Percentiles rank a stretch among this genome's conserved stretches.
phyloP scores from a whole-genome alignment of 2,113 vertebrate species.

The Malurus cyaneus region DNA sequence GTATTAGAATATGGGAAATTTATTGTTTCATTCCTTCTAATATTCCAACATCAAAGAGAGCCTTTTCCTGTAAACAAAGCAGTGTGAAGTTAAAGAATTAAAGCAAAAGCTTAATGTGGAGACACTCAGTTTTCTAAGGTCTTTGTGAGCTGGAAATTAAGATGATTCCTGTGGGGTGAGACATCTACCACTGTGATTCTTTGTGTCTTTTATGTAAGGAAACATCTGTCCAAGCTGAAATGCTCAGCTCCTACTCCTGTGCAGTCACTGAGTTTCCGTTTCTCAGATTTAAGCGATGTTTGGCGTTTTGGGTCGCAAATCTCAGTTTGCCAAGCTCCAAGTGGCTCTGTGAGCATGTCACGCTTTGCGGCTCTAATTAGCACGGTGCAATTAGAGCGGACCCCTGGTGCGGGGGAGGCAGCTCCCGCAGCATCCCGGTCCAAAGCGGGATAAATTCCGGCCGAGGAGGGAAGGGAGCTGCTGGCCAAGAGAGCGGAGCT shows the following conservation, averaged over 20 bases:
- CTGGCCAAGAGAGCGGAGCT: neutral
- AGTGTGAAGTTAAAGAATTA: conserved; percentile 4
- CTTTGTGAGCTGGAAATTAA: neutral
- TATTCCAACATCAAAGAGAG: conserved; percentile 41
- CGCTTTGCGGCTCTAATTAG: neutral
- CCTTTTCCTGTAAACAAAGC: conserved; percentile 19
- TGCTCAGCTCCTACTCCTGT: neutral
- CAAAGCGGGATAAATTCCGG: neutral
- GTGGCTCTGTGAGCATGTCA: neutral
- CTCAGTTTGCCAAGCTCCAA: neutral
- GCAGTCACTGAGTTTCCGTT: neutral
- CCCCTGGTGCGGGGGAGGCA: neutral
- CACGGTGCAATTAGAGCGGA: neutral
- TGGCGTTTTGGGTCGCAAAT: neutral
- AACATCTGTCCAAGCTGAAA: neutral
- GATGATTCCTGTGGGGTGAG: neutral
- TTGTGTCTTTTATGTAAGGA: neutral
- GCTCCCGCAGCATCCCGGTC: neutral
- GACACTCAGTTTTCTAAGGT: neutral
- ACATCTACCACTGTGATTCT: neutral
- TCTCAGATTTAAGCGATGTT: neutral
- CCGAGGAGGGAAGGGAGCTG: neutral
- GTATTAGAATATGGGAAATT: conserved; percentile 49
- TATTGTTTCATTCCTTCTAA: conserved; percentile 57
- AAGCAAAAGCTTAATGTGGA: neutral